Percentiles rank a stretch among this genome's conserved stretches.
Evolutionary conservation across 2,797 vertebrate species (phyloP).

Genomic region (Pyrocephalus nanus): DNA sequence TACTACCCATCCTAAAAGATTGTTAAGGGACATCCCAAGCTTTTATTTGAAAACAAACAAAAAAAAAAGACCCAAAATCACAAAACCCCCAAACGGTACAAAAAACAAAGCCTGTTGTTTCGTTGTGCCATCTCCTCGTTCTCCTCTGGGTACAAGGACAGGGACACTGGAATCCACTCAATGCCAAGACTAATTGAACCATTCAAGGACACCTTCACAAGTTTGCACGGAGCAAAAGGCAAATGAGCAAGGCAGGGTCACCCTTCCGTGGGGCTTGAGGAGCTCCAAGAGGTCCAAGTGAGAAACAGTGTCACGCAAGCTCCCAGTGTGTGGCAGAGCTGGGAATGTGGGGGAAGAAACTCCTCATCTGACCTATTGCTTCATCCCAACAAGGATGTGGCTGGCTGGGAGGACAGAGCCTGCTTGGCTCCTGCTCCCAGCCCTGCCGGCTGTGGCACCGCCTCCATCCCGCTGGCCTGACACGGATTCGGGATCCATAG

Average conservation of each 20-base stretch:
- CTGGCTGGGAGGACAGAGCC: background rate
- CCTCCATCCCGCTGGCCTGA: background rate
- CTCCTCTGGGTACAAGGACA: background rate
- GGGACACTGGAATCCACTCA: background rate
- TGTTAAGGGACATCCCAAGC: background rate
- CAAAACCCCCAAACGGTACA: background rate
- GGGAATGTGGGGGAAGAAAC: background rate
- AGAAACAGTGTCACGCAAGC: background rate
- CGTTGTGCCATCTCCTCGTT: background rate
- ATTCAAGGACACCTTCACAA: background rate
- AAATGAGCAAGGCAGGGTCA: background rate
- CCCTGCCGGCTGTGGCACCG: background rate
- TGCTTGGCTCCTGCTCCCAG: slow-evolving; percentile 44
- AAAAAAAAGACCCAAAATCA: background rate
- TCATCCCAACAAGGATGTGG: background rate
- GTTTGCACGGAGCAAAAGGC: background rate
- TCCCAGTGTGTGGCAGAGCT: background rate
- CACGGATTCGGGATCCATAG: slow-evolving; percentile 12
- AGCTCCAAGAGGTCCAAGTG: background rate
- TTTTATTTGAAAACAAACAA: background rate
- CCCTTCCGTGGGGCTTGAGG: background rate
- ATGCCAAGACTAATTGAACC: background rate
- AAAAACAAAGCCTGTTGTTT: background rate
- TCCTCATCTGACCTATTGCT: slow-evolving; percentile 35
- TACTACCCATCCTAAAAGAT: background rate